Evolutionary conservation across 1,140 invertebrate genomes (phyloP).

Genomic region (Hetaerina americana): DNA sequence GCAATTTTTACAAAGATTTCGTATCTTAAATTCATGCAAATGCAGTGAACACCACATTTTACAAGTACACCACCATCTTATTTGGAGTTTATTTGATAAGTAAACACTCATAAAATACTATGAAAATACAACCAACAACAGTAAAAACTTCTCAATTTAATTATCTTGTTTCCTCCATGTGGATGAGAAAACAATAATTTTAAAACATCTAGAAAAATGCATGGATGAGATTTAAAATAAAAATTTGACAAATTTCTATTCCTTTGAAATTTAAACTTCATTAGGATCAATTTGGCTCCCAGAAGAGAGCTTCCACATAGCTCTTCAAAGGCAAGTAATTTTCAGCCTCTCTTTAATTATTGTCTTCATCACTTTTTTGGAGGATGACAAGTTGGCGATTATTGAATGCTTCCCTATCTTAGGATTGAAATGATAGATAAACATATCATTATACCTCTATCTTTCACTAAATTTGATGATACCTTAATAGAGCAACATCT

Average conservation of each 20-base stretch:
- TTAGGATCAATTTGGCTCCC: no score
- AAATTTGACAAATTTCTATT: not conserved
- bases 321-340: no score
- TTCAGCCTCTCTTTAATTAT: no score
- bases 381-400: no score
- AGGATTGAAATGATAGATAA: no score
- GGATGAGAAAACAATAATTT: not conserved
- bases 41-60: not conserved
- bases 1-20: not conserved
- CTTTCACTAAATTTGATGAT: no score
- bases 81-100: not conserved
- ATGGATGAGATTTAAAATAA: not conserved
- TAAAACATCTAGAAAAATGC: not conserved
- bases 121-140: not conserved
- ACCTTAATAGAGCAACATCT: no score
- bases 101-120: not conserved
- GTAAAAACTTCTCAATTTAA: not conserved
- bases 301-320: no score
- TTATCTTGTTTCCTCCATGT: not conserved
- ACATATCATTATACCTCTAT: no score
- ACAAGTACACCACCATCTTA: not conserved
- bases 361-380: no score
- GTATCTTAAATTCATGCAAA: not conserved
- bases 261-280: no score
- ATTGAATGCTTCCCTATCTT: no score